Percentiles rank a stretch among this genome's conserved stretches.
These are phyloP conservation scores for Otolemur garnettii DNA, from an alignment of 2,113 vertebrate genomes.

Conservation along the genomic window DNA sequence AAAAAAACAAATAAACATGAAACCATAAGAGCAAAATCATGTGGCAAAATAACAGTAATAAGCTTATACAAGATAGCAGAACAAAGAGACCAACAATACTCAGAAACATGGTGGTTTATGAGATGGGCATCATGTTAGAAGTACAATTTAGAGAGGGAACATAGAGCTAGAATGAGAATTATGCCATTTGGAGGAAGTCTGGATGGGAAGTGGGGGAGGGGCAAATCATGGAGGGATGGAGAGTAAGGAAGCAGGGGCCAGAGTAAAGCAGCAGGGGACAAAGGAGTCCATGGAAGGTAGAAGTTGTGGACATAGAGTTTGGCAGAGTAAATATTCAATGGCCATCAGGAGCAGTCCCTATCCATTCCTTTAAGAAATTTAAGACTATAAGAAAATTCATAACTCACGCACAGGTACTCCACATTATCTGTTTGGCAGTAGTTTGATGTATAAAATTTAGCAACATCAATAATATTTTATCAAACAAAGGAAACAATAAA, in stretches of 20 bases:
- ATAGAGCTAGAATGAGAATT: not conserved
- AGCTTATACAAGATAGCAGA: not conserved
- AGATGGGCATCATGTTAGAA: not conserved
- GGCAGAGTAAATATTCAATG: not conserved
- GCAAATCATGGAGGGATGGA: not conserved
- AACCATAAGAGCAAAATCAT: not conserved
- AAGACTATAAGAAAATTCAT: not conserved
- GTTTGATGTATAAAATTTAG: not conserved
- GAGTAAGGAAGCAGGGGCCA: not conserved
- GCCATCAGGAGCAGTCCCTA: not conserved
- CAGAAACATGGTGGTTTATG: not conserved
- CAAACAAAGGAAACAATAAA: not conserved
- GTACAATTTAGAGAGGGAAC: not conserved
- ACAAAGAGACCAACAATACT: not conserved
- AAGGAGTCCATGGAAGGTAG: not conserved
- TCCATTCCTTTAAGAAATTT: not conserved
- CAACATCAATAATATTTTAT: not conserved
- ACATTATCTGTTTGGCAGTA: not conserved
- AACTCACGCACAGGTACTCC: not conserved
- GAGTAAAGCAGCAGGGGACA: not conserved
- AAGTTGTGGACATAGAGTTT: fast-evolving
- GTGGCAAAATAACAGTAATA: not conserved
- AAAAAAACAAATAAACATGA: not conserved
- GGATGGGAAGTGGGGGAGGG: not conserved
- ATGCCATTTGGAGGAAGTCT: not conserved